Conservation (phyloP, 2,888 invertebrate genomes). For the Xanthia togata region DNA sequence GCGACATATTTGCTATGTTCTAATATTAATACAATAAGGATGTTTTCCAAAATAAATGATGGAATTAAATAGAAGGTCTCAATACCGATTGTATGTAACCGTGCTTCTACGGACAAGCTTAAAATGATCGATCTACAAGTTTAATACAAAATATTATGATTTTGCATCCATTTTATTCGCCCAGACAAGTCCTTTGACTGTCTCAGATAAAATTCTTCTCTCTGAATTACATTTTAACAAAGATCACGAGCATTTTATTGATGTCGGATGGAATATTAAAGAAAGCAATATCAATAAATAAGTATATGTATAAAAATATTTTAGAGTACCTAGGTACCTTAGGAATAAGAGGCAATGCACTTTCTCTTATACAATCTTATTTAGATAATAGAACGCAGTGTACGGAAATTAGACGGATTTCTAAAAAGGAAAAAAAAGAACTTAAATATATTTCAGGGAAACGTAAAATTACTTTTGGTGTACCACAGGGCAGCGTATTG, state of each 20-base stretch:
- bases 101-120: not conserved
- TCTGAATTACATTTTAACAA: slow-evolving; percentile 40
- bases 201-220: slow-evolving; percentile 23
- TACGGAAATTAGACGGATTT: too few species aligned
- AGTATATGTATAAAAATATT: not conserved
- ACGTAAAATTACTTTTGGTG: too few species aligned
- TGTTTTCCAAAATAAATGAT: too few species aligned
- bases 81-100: not conserved
- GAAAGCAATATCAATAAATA: slow-evolving; percentile 19
- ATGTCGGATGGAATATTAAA: slow-evolving; percentile 19
- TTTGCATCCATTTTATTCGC: slow-evolving; percentile 5
- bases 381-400: too few species aligned
- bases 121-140: slow-evolving; percentile 1
- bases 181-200: slow-evolving; percentile 32
- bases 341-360: too few species aligned
- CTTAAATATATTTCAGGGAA: too few species aligned
- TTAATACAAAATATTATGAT: slow-evolving; percentile 16
- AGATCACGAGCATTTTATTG: slow-evolving; percentile 27
- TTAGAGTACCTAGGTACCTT: not conserved
- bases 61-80: too few species aligned
- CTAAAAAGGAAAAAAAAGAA: too few species aligned
- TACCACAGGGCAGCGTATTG: too few species aligned
- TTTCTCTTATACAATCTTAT: too few species aligned
- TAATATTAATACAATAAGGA: too few species aligned
- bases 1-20: too few species aligned